phyloP scores from a whole-genome alignment of 2,797 vertebrate species.

The Enteromius fasciolatus region DNA sequence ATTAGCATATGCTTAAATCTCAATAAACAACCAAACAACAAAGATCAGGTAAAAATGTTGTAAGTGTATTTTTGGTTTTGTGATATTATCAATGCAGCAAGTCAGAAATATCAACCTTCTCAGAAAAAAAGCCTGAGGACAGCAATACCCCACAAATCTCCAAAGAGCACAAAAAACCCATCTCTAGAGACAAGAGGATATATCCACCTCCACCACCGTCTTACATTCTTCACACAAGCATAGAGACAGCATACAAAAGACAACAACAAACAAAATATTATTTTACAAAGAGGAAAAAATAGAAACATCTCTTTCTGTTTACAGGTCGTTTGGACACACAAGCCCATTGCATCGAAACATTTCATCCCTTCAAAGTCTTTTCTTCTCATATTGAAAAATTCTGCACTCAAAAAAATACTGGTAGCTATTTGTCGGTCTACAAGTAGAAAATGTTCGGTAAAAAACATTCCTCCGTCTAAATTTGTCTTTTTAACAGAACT shows the following conservation, averaged over 20 bases:
- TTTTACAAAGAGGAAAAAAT: slow-evolving; percentile 62
- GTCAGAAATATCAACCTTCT: slow-evolving; percentile 62
- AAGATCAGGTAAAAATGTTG: slow-evolving; percentile 57
- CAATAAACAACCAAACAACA: slow-evolving; percentile 7
- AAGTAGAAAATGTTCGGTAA: slow-evolving; percentile 78
- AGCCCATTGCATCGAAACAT: slow-evolving; percentile 61
- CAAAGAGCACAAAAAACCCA: slow-evolving; percentile 36
- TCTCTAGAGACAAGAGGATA: slow-evolving; percentile 18
- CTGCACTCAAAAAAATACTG: slow-evolving; percentile 69
- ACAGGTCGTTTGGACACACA: slow-evolving; percentile 60
- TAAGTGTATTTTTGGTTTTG: slow-evolving; percentile 82
- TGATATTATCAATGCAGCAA: slow-evolving; percentile 76
- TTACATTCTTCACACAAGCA: slow-evolving; percentile 68
- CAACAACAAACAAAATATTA: slow-evolving; percentile 27
- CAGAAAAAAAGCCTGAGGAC: slow-evolving; percentile 51
- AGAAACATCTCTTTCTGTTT: slow-evolving; percentile 58
- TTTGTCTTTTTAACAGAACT: slow-evolving; percentile 45
- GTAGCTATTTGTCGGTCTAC: slow-evolving; percentile 67
- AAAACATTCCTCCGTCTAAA: slow-evolving; percentile 77
- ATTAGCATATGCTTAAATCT: background rate
- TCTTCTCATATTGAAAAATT: slow-evolving; percentile 52
- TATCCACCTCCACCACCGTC: slow-evolving; percentile 42
- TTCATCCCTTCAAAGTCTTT: slow-evolving; percentile 42
- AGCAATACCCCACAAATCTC: slow-evolving; percentile 42
- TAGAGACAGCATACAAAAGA: slow-evolving; percentile 70